A percentile compares a stretch with the other conserved stretches of the same genome.
Conservation (phyloP, 53 echinoderm and acorn worm species). For the Hippasteria phrygiana region DNA sequence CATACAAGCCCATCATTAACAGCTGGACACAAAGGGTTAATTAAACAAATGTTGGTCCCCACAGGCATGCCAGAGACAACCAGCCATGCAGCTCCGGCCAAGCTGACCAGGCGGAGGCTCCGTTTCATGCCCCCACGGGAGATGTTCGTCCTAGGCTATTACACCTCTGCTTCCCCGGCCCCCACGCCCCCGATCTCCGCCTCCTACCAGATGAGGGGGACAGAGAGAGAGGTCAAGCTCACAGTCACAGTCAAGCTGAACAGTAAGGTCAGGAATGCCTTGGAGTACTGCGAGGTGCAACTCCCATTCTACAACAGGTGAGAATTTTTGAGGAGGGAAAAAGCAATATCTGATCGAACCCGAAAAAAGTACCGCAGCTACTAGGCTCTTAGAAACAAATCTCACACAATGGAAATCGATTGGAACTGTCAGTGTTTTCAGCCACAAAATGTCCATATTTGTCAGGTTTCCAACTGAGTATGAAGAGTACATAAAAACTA, state of each 20-base stretch:
- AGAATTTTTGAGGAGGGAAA: neutral
- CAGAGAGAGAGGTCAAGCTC: conserved; percentile 75
- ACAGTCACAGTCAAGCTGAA: conserved; percentile 80
- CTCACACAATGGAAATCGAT: too few relatives aligned
- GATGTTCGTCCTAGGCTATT: conserved; percentile 86
- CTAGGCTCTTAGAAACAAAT: too few relatives aligned
- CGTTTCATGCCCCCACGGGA: conserved; percentile 88
- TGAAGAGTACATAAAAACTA: too few relatives aligned
- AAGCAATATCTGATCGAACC: too few relatives aligned
- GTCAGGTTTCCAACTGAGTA: too few relatives aligned
- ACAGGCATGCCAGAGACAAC: conserved; percentile 27
- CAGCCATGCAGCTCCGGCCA: conserved; percentile 8
- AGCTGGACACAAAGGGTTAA: too few relatives aligned
- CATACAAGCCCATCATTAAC: too few relatives aligned
- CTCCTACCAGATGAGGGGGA: conserved; percentile 89
- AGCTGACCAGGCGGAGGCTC: conserved; percentile 37
- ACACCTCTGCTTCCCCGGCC: conserved; percentile 65
- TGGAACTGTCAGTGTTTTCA: too few relatives aligned
- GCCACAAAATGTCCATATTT: too few relatives aligned
- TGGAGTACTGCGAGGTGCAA: conserved; percentile 96
- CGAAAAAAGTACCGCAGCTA: too few relatives aligned
- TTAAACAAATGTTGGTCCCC: neutral
- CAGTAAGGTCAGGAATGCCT: conserved; percentile 78
- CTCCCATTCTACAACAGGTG: conserved; percentile 95
- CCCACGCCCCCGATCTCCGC: conserved; percentile 81